phyloP scores from a whole-genome alignment of 2,797 vertebrate genomes.

The Enteromius paludinosus region DNA sequence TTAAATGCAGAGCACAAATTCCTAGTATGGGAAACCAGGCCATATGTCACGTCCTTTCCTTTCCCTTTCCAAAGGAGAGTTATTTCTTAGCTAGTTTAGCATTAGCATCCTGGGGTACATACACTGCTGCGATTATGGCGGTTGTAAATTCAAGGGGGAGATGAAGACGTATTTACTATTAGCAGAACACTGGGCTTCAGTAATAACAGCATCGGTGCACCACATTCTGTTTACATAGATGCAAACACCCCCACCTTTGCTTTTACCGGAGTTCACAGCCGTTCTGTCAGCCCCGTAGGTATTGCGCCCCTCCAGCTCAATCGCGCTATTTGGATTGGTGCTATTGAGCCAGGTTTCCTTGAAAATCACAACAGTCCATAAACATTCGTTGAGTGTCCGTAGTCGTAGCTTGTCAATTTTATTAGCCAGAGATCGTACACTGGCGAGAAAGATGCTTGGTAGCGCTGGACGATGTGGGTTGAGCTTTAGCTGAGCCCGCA shows the following conservation, averaged over 20 bases:
- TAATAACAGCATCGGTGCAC: conserved; percentile 10
- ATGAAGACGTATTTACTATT: conserved; percentile 38
- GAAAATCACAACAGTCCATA: no score
- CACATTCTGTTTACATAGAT: conserved; percentile 21
- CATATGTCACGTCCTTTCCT: no score
- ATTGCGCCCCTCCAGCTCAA: not conserved
- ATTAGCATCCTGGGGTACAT: not conserved
- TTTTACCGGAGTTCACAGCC: not conserved
- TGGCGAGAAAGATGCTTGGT: no score
- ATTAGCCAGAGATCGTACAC: no score
- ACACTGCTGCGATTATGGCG: not conserved
- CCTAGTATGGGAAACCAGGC: no score
- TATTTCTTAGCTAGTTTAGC: conserved; percentile 4
- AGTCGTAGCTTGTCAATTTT: no score
- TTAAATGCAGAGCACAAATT: no score
- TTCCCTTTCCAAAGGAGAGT: not conserved
- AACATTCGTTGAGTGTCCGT: no score
- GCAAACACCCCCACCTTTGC: not conserved
- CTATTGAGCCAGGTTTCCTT: not conserved
- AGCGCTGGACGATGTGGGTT: no score
- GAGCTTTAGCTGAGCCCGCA: no score
- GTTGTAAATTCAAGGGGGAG: not conserved
- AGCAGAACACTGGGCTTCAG: conserved; percentile 7
- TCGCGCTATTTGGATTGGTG: not conserved
- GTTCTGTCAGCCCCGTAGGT: not conserved